These are phyloP conservation scores for Sicus ferrugineus DNA, from an alignment of 2,888 invertebrate genomes.

Conservation along the genomic window DNA sequence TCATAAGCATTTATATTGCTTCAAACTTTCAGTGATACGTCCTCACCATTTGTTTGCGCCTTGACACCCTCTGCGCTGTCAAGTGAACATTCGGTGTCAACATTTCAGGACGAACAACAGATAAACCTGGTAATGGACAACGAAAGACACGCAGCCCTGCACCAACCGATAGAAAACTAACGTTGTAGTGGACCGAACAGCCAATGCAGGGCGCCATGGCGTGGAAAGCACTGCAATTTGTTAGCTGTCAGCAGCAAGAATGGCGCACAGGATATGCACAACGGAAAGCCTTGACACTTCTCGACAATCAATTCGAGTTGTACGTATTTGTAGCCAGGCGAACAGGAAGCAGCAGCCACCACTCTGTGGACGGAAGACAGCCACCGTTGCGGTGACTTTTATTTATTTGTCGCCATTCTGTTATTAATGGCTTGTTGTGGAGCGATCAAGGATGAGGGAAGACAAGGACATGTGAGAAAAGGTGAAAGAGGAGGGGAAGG, in stretches of 20 bases:
- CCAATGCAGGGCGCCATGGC: constrained; percentile 21
- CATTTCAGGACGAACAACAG: constrained; percentile 10
- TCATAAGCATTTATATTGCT: constrained; percentile 1
- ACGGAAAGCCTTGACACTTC: constrained; percentile 51
- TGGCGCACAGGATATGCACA: constrained; percentile 41
- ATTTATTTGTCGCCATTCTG: constrained; percentile 33
- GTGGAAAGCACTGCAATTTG: constrained; percentile 43
- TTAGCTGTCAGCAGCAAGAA: constrained; percentile 43
- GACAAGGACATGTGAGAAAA: not conserved
- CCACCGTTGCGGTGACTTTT: constrained; percentile 29
- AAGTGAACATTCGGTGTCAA: constrained; percentile 15
- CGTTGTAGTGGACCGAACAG: constrained; percentile 10
- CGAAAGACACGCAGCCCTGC: constrained; percentile 25
- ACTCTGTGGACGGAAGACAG: constrained; percentile 14
- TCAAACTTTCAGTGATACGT: constrained; percentile 3
- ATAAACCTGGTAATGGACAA: constrained; percentile 21
- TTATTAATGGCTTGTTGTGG: constrained; percentile 28
- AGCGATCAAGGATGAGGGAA: constrained; percentile 2
- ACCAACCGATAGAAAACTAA: not conserved
- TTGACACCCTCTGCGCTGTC: not conserved
- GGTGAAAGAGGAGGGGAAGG: not conserved
- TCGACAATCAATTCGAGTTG: constrained; percentile 49
- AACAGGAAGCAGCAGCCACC: constrained; percentile 4
- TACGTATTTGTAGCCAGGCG: constrained; percentile 28
- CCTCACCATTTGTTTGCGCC: not conserved